Base-by-base conservation (phyloP, 2,113 vertebrate species). In the Zeus faber region DNA sequence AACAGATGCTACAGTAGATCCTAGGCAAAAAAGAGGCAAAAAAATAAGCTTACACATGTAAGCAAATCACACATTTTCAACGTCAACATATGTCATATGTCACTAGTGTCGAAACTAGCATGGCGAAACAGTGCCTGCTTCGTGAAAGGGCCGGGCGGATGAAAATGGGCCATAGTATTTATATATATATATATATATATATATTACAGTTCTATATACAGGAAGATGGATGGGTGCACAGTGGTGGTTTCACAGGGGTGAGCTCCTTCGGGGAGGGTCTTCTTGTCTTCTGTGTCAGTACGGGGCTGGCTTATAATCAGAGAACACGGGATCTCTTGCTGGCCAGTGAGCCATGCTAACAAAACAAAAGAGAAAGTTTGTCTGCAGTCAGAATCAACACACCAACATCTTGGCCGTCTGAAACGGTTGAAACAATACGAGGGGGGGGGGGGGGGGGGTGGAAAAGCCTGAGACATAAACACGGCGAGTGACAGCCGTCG, bases 301-400 rank as follows among this genome's bases (percentile, higher is more conserved):
- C n/a, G n/a, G n/a, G n/a, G n/a, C n/a, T n/a, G n/a, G n/a, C n/a
- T n/a, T n/a, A n/a, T n/a, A n/a, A n/a, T n/a, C 72, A 91, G 62
- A 90, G 86, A 63, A 90, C 77, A 51, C 86, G 80, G 63, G 87
- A 84, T 56, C 88, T 83, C 80, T 91, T 91, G 80, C 87, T 91
- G 70, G 72, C 82, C 72, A 90, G 76, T 14, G 90, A 90, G 16
- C 85, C 85, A 35, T 89, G 86, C 87, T 90, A 51, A 25, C 46
- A 66, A 37, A 65, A 16, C 43, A 35, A 40, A n/a, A 37, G 14
- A 67, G 1, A 55, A n/a, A 11, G 39, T 1, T 54, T 1, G 4
- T n/a, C 23, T 26, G 5, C 18, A 24, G 27, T n/a, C 10, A 33
- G 40, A 23, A 9, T 44, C 20, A 44, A 44, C 5, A 18, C 41